These are phyloP conservation scores for Eristalinus sepulchralis DNA, from an alignment of 2,888 invertebrate species.

Conservation along the genomic window DNA sequence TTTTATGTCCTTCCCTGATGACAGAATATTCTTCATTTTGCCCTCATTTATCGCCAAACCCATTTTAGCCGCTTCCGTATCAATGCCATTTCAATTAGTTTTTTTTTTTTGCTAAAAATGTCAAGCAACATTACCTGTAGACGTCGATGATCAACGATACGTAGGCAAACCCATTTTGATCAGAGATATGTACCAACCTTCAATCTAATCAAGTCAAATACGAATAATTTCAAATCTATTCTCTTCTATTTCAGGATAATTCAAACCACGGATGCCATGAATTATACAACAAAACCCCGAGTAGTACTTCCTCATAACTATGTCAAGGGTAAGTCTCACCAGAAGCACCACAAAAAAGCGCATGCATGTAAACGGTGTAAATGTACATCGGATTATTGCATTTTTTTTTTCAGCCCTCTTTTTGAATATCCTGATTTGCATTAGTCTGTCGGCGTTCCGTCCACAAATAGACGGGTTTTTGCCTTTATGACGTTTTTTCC, in stretches of 20 bases:
- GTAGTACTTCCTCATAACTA: slow-evolving; percentile 88
- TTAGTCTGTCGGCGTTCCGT: slow-evolving; percentile 22
- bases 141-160: too few species aligned
- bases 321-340: slow-evolving; percentile 85
- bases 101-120: too few species aligned
- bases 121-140: too few species aligned
- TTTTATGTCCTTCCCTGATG: too few species aligned
- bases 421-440: slow-evolving; percentile 20
- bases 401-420: not conserved
- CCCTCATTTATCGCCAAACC: too few species aligned
- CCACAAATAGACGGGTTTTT: slow-evolving; percentile 35
- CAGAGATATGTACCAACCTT: not conserved
- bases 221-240: slow-evolving; percentile 56
- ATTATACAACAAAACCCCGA: slow-evolving; percentile 85
- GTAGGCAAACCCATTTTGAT: not conserved
- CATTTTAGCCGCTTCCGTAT: too few species aligned
- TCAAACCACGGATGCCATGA: slow-evolving; percentile 81
- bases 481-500: slow-evolving; percentile 1
- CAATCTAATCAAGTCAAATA: not conserved
- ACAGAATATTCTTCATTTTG: too few species aligned
- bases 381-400: not conserved
- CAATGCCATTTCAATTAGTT: too few species aligned
- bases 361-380: not conserved
- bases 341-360: not conserved
- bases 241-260: slow-evolving; percentile 77